Evolutionary conservation across 2,113 vertebrate species (phyloP).

Genomic region (Ceuthmochares aereus): DNA sequence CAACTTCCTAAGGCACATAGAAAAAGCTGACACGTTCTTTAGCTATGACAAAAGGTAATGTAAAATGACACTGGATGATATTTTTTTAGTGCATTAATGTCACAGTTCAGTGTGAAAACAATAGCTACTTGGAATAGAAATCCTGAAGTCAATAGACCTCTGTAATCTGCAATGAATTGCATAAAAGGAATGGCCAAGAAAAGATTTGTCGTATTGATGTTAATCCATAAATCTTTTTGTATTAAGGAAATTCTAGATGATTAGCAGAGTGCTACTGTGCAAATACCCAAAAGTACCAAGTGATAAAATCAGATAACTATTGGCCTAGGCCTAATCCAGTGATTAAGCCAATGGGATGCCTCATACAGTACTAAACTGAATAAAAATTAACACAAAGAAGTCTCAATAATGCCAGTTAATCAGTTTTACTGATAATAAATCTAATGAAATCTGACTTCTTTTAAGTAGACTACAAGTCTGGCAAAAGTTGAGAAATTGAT

Average conservation of each 20-base stretch:
- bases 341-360: constrained; percentile 43
- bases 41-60: background rate
- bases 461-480: constrained; percentile 12
- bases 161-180: background rate
- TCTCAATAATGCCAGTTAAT: background rate
- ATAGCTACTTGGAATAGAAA: background rate
- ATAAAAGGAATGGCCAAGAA: background rate
- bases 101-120: background rate
- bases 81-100: background rate
- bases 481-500: background rate
- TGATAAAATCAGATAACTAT: constrained; percentile 38
- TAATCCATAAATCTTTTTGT: constrained; percentile 28
- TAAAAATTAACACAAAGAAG: constrained; percentile 4
- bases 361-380: background rate
- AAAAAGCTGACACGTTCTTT: background rate
- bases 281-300: constrained; percentile 47
- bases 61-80: background rate
- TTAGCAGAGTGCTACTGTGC: constrained; percentile 25
- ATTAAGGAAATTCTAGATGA: constrained; percentile 38
- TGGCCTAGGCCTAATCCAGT: constrained; percentile 32
- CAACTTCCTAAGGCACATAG: background rate
- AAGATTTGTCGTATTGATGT: background rate
- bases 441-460: background rate
- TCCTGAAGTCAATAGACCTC: background rate
- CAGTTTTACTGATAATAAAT: constrained; percentile 19